Conservation (phyloP, 2,797 vertebrate species). For the Chiroxiphia lanceolata region DNA sequence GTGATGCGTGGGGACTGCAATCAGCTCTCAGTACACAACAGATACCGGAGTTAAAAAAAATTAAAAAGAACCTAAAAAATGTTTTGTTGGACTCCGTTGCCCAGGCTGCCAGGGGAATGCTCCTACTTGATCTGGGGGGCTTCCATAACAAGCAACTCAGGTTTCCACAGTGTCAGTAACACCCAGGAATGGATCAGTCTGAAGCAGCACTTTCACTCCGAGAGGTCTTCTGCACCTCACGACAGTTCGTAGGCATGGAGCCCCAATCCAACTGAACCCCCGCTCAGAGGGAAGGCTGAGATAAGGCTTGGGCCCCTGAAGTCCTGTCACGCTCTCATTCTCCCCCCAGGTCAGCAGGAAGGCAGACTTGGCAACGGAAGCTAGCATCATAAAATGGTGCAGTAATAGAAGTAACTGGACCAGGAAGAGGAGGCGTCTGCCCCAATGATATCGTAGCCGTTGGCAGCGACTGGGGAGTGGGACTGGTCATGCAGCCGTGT, state of each 20-base stretch:
- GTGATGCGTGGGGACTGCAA: slow-evolving; percentile 65
- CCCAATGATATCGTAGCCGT: slow-evolving; percentile 84
- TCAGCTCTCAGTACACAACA: slow-evolving; percentile 76
- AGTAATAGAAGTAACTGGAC: slow-evolving; percentile 88
- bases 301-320: slow-evolving; percentile 82
- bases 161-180: slow-evolving; percentile 51
- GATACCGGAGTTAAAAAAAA: slow-evolving; percentile 77
- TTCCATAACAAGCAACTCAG: slow-evolving; percentile 57
- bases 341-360: slow-evolving; percentile 76
- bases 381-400: slow-evolving; percentile 89
- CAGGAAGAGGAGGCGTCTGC: slow-evolving; percentile 84
- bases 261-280: slow-evolving; percentile 75
- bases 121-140: slow-evolving; percentile 74
- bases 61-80: slow-evolving; percentile 81
- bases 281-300: slow-evolving; percentile 77
- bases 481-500: slow-evolving; percentile 84
- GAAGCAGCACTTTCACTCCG: slow-evolving; percentile 57
- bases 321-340: slow-evolving; percentile 72
- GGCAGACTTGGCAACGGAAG: slow-evolving; percentile 86
- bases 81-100: slow-evolving; percentile 81
- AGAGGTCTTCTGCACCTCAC: slow-evolving; percentile 68
- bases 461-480: slow-evolving; percentile 80
- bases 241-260: slow-evolving; percentile 68
- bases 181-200: slow-evolving; percentile 50
- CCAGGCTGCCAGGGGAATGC: slow-evolving; percentile 78